These are phyloP conservation scores for Lithophane semibrunnea DNA, from an alignment of 2,888 invertebrate genomes.

Conservation along the genomic window DNA sequence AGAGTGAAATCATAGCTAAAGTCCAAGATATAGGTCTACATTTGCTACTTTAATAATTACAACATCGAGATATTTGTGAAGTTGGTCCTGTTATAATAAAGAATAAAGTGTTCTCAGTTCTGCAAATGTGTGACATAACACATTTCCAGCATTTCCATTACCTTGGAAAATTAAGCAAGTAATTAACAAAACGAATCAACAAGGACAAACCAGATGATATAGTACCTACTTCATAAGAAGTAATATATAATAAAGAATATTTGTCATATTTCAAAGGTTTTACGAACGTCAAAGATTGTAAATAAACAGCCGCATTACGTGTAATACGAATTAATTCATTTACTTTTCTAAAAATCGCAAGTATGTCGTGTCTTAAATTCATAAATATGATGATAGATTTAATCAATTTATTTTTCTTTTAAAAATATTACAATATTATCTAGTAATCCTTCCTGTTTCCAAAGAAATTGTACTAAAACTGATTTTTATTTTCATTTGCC, in stretches of 20 bases:
- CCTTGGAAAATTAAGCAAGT: no score
- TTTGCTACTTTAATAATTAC: neutral
- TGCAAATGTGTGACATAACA: no score
- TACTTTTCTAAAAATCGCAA: constrained; percentile 1
- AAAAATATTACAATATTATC: neutral
- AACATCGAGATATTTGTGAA: neutral
- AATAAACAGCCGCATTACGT: neutral
- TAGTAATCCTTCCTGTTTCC: constrained; percentile 3
- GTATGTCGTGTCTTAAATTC: neutral
- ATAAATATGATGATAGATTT: neutral
- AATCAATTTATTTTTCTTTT: neutral
- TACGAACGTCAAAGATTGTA: no score
- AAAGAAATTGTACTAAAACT: neutral
- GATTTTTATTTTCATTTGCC: neutral
- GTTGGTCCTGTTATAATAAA: neutral
- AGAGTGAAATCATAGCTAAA: neutral
- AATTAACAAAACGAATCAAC: no score
- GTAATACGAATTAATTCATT: constrained; percentile 15
- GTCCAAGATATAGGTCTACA: neutral
- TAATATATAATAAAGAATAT: neutral
- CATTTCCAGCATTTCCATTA: neutral
- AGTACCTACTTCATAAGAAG: no score
- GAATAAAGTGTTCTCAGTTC: neutral
- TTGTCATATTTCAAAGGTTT: neutral
- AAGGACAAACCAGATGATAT: no score